Evolutionary conservation across 2,797 vertebrate species (phyloP).

Genomic region (Enteromius mattozi): DNA sequence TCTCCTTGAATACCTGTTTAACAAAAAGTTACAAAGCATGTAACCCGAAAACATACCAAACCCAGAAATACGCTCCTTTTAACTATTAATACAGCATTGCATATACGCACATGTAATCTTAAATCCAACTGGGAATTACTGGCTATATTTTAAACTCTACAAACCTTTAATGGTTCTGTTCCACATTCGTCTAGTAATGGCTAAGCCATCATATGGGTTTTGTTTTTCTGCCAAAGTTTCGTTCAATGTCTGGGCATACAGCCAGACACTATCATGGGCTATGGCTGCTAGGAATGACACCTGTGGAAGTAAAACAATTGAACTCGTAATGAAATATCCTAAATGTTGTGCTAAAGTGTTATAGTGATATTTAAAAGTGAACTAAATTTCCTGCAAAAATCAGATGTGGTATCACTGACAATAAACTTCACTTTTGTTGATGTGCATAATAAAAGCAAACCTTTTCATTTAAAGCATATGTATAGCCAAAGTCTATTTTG

Average conservation of each 20-base stretch:
- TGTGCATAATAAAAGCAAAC: constrained; percentile 32
- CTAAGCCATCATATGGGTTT: constrained; percentile 60
- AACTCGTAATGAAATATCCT: background rate
- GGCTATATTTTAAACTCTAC: background rate
- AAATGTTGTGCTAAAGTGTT: background rate
- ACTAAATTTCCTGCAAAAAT: background rate
- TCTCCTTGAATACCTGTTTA: constrained; percentile 64
- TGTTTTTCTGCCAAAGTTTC: constrained; percentile 59
- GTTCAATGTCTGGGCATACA: constrained; percentile 63
- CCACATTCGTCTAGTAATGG: constrained; percentile 63
- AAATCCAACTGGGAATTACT: background rate
- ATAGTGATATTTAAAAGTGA: background rate
- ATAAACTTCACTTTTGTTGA: background rate
- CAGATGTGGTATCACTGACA: background rate
- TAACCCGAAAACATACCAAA: background rate
- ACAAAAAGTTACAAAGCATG: background rate
- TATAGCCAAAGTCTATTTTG: constrained; percentile 60
- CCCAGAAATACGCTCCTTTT: background rate
- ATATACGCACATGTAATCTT: background rate
- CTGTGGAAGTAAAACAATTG: constrained; percentile 36
- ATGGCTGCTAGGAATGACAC: constrained; percentile 64
- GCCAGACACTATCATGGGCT: constrained; percentile 64
- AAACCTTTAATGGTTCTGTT: constrained; percentile 63
- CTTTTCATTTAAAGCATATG: constrained; percentile 56
- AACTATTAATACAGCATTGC: background rate